These are phyloP conservation scores for Pseudeuparius sepicola DNA, from an alignment of 2,888 invertebrate species.

Conservation along the genomic window DNA sequence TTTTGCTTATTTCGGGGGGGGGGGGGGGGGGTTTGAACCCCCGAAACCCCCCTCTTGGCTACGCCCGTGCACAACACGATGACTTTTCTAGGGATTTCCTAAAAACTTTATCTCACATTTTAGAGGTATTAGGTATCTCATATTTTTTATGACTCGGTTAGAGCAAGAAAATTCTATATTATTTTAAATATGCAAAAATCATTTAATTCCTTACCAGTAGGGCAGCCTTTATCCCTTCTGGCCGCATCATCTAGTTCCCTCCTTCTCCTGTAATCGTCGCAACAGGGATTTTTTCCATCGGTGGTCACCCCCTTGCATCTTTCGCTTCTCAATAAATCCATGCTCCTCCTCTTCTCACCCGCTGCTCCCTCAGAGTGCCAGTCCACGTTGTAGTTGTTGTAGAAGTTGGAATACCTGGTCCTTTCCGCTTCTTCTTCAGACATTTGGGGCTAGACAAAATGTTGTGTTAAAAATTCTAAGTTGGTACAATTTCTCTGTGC, in stretches of 20 bases:
- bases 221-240: conserved; percentile 29
- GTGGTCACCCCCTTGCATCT: conserved; percentile 25
- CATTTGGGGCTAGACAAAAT: conserved; percentile 21
- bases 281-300: conserved; percentile 30
- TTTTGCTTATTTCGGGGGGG: no score
- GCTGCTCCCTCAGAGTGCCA: conserved; percentile 24
- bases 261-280: conserved; percentile 26
- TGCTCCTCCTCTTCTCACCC: background rate
- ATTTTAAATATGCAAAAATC: no score
- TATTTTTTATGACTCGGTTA: no score
- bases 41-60: no score
- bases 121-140: no score
- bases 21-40: no score
- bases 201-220: conserved; percentile 30
- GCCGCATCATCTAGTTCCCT: conserved; percentile 4
- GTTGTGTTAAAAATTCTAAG: conserved; percentile 2
- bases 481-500: background rate
- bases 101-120: no score
- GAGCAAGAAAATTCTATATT: no score
- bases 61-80: no score
- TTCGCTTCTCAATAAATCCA: conserved; percentile 14
- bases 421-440: conserved; percentile 24
- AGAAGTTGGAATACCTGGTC: conserved; percentile 32
- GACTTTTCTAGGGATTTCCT: no score
- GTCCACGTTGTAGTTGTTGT: conserved; percentile 35